Conservation (phyloP, 2,888 invertebrate genomes). For the Xestia sexstrigata region DNA sequence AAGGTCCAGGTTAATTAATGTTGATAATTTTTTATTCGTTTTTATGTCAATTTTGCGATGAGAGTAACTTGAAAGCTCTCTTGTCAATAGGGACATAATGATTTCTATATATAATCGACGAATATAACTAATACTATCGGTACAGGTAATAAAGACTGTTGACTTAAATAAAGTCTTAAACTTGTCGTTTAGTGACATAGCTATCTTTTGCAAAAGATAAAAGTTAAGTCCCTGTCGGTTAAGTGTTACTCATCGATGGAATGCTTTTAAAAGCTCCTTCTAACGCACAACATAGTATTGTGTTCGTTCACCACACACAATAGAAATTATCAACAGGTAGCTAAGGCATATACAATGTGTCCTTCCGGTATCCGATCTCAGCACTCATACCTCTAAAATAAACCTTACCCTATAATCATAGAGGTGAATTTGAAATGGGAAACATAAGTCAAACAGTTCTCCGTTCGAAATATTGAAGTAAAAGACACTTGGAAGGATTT, state of each 20-base stretch:
- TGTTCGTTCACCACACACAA: slow-evolving; percentile 82
- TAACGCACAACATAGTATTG: slow-evolving; percentile 78
- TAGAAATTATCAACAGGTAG: slow-evolving; percentile 89
- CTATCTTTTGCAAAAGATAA: slow-evolving; percentile 69
- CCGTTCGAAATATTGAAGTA: slow-evolving; percentile 63
- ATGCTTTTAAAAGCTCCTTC: slow-evolving; percentile 82
- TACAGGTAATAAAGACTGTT: background rate
- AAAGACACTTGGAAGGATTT: slow-evolving; percentile 60
- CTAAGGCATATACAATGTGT: slow-evolving; percentile 84
- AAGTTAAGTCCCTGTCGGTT: slow-evolving; percentile 53
- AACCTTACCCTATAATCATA: slow-evolving; percentile 70
- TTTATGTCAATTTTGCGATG: background rate
- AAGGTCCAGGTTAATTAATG: background rate
- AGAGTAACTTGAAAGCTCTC: background rate
- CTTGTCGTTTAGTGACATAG: background rate
- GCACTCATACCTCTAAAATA: slow-evolving; percentile 55
- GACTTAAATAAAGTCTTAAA: background rate
- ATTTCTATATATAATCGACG: background rate
- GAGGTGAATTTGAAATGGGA: slow-evolving; percentile 59
- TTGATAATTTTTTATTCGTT: too few species aligned
- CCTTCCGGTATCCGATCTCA: slow-evolving; percentile 85
- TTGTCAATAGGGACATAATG: background rate
- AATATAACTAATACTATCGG: background rate
- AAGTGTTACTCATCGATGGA: slow-evolving; percentile 80
- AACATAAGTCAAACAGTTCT: slow-evolving; percentile 61